A percentile compares a stretch with the other conserved stretches of the same genome.
phyloP scores from a whole-genome alignment of 2,888 invertebrate species.

The Mythimna impura region DNA sequence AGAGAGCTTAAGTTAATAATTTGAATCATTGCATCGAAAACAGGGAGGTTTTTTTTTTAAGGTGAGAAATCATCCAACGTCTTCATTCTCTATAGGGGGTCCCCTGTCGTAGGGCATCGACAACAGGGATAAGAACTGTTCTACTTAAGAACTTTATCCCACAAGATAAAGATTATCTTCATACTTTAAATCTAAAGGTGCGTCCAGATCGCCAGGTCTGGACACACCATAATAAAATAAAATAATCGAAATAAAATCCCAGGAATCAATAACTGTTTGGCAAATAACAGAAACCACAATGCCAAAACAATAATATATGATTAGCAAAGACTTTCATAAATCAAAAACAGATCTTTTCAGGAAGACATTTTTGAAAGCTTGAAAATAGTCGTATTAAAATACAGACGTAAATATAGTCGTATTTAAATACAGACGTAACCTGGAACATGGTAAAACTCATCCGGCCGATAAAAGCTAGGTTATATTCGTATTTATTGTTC shows the following conservation, averaged over 20 bases:
- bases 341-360: background rate
- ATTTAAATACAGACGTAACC: background rate
- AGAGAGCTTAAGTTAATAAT: constrained; percentile 19
- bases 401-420: background rate
- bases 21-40: background rate
- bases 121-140: background rate
- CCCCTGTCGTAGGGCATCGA: too few relatives aligned
- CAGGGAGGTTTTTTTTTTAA: too few relatives aligned
- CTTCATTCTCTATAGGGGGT: too few relatives aligned
- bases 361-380: too few relatives aligned
- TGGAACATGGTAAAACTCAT: constrained; percentile 20
- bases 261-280: too few relatives aligned
- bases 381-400: background rate
- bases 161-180: background rate
- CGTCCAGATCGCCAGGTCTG: too few relatives aligned
- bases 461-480: constrained; percentile 17
- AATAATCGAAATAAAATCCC: background rate
- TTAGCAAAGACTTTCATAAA: background rate
- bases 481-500: constrained; percentile 17
- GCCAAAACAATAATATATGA: background rate
- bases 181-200: background rate
- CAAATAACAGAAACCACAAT: background rate
- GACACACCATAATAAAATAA: background rate
- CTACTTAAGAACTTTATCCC: background rate
- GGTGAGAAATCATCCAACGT: too few relatives aligned